Evolutionary conservation across 1,140 invertebrate species (phyloP).

Genomic region (Ganaspis sp.): DNA sequence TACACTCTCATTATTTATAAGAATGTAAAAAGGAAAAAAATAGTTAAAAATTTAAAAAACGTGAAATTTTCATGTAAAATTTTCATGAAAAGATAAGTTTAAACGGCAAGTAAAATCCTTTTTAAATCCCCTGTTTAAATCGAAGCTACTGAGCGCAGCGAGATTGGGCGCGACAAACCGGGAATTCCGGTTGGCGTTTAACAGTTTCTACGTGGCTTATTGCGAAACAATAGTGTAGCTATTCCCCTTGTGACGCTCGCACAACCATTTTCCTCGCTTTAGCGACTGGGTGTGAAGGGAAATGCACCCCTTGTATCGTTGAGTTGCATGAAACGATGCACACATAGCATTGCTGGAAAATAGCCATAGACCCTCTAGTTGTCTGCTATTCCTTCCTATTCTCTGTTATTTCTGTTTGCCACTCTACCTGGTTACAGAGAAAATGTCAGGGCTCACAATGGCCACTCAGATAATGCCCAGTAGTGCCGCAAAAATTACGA

Average conservation of each 20-base stretch:
- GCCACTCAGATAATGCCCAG: not conserved
- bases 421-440: not conserved
- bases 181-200: constrained; percentile 25
- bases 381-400: constrained; percentile 10
- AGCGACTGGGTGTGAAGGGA: constrained; percentile 7
- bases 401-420: not conserved
- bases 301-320: constrained; percentile 5
- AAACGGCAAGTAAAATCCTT: not conserved
- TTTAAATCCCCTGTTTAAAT: not conserved
- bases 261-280: constrained; percentile 23
- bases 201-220: constrained; percentile 26
- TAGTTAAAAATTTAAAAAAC: not conserved
- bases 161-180: constrained; percentile 16
- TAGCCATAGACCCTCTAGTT: constrained; percentile 16
- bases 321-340: constrained; percentile 25
- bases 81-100: not conserved
- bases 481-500: not conserved
- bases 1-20: too few species aligned
- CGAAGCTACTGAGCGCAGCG: constrained; percentile 1
- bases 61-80: not conserved
- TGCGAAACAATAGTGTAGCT: constrained; percentile 24
- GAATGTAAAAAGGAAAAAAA: not conserved
- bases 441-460: not conserved
- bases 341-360: constrained; percentile 3
- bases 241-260: constrained; percentile 2